These are phyloP conservation scores for Hippoglossus hippoglossus DNA, from an alignment of 2,797 vertebrate genomes.

Conservation along the genomic window DNA sequence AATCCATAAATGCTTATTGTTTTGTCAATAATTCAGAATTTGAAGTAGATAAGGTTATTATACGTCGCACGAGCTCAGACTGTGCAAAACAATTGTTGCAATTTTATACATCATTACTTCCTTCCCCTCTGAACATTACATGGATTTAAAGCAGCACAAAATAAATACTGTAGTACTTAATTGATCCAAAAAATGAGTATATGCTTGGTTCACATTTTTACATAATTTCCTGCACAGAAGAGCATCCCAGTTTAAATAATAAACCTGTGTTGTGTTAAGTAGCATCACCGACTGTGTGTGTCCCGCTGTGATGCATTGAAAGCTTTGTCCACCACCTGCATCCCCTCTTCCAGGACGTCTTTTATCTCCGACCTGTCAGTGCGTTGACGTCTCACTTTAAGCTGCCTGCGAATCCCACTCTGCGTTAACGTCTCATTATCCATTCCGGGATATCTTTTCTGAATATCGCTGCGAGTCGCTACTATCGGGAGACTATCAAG, in stretches of 20 bases:
- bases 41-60: not conserved
- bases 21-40: not conserved
- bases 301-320: slow-evolving; percentile 39
- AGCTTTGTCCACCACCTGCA: slow-evolving; percentile 26
- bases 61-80: not conserved
- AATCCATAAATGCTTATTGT: not conserved
- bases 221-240: not conserved
- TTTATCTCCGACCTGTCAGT: slow-evolving; percentile 58
- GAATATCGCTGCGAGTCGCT: slow-evolving; percentile 33
- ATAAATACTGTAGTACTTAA: not conserved
- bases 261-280: slow-evolving; percentile 20
- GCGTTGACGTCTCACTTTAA: slow-evolving; percentile 39
- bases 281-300: slow-evolving; percentile 4
- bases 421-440: slow-evolving; percentile 39
- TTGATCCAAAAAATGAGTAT: not conserved
- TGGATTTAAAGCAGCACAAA: slow-evolving; percentile 3
- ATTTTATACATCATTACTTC: slow-evolving; percentile 14
- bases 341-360: slow-evolving; percentile 28
- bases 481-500: slow-evolving; percentile 30
- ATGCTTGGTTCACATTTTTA: not conserved
- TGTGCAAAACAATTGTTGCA: not conserved
- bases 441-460: slow-evolving; percentile 12
- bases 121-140: not conserved
- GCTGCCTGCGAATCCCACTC: slow-evolving; percentile 12
- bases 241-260: slow-evolving; percentile 8